phyloP scores from a whole-genome alignment of 2,113 vertebrate species.

The Sminthopsis crassicaudata region DNA sequence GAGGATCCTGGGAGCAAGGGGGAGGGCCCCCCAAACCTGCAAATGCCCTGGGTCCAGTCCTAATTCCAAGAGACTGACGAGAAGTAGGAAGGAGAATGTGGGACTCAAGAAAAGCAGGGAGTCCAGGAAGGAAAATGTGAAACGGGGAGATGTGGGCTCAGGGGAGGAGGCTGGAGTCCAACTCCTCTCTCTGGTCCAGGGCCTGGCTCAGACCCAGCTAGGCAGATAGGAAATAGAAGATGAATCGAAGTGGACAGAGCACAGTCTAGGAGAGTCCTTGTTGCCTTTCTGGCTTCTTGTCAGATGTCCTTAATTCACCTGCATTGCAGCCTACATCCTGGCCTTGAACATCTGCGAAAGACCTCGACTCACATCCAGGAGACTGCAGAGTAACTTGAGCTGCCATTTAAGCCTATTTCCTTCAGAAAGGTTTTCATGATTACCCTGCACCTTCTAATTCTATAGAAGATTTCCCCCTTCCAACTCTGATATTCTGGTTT shows the following conservation, averaged over 20 bases:
- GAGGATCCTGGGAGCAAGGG: not conserved
- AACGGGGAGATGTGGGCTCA: fast-evolving
- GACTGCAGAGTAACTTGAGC: not conserved
- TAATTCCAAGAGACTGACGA: not conserved
- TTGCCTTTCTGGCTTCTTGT: slow-evolving; percentile 35
- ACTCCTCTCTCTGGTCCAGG: not conserved
- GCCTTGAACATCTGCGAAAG: not conserved
- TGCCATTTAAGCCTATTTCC: not conserved
- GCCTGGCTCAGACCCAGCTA: not conserved
- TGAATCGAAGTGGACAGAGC: not conserved
- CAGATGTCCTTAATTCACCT: slow-evolving; percentile 4
- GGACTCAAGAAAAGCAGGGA: not conserved
- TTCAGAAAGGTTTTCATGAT: slow-evolving; percentile 30
- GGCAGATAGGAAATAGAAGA: not conserved
- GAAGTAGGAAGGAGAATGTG: not conserved
- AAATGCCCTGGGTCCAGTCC: fast-evolving
- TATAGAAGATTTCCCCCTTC: not conserved
- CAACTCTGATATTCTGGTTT: not conserved
- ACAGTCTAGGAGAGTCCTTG: not conserved
- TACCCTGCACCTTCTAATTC: not conserved
- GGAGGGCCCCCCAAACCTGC: not conserved
- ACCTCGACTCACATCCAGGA: not conserved
- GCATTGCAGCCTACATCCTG: slow-evolving; percentile 16
- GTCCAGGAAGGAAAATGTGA: fast-evolving
- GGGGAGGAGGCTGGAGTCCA: not conserved